A percentile compares a stretch with the other conserved stretches of the same genome.
Conservation (phyloP, 2,797 vertebrate species). For the Adelosebastes latens region DNA sequence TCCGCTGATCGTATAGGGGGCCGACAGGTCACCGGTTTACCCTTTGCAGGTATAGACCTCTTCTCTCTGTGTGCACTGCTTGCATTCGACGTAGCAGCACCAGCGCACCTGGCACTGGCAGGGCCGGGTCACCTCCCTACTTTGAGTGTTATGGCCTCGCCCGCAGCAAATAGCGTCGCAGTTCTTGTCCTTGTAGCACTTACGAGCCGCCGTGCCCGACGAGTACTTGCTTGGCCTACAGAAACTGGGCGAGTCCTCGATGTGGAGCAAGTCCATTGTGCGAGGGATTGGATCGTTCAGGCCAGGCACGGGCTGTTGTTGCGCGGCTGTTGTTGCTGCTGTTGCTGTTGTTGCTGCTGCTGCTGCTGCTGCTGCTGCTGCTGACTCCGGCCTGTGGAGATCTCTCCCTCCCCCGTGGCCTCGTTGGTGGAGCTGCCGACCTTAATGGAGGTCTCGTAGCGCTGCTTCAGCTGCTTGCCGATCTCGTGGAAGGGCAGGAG, state of each 20-base stretch:
- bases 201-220: slow-evolving; percentile 90
- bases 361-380: slow-evolving; percentile 58
- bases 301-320: slow-evolving; percentile 67
- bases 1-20: slow-evolving; percentile 34
- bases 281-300: slow-evolving; percentile 91
- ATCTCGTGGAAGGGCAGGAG: slow-evolving; percentile 97
- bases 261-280: slow-evolving; percentile 95
- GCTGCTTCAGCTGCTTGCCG: slow-evolving; percentile 96
- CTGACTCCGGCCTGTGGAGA: slow-evolving; percentile 86
- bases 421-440: slow-evolving; percentile 96
- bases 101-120: slow-evolving; percentile 99
- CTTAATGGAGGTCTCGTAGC: slow-evolving; percentile 93
- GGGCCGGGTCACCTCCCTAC: slow-evolving; percentile 93
- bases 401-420: slow-evolving; percentile 94
- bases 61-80: slow-evolving; percentile 97
- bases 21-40: slow-evolving; percentile 46
- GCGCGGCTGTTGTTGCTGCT: slow-evolving; percentile 63
- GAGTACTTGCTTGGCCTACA: slow-evolving; percentile 95
- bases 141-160: slow-evolving; percentile 97
- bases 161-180: slow-evolving; percentile 98
- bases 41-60: slow-evolving; percentile 99
- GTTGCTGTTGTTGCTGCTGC: slow-evolving; percentile 68
- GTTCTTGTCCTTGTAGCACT: slow-evolving; percentile 99
- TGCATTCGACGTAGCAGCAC: slow-evolving; percentile 99
- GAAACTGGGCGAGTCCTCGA: slow-evolving; percentile 99